Evolutionary conservation across 2,797 vertebrate genomes (phyloP).

Genomic region (Ptychadena robeensis): DNA sequence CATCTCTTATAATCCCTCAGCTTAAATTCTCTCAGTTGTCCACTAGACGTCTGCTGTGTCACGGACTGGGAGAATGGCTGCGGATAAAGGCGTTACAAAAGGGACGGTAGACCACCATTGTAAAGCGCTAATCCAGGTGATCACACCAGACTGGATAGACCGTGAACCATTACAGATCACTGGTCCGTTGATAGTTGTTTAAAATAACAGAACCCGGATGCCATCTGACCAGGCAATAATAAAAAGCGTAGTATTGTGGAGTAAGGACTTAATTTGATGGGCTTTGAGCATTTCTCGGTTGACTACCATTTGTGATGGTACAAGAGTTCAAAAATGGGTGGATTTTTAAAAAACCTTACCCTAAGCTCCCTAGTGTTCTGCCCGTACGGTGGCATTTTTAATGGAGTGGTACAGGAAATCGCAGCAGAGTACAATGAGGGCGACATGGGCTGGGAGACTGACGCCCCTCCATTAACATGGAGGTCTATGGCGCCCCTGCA

Average conservation of each 20-base stretch:
- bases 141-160: not conserved
- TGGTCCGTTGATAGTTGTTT: not conserved
- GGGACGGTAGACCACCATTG: not conserved
- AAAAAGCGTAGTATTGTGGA: not conserved
- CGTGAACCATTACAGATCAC: not conserved
- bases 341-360: too few relatives aligned
- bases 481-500: too few relatives aligned
- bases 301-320: too few relatives aligned
- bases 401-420: too few relatives aligned
- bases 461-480: too few relatives aligned
- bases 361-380: too few relatives aligned
- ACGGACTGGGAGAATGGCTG: slow-evolving; percentile 54
- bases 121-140: not conserved
- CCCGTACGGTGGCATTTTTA: too few relatives aligned
- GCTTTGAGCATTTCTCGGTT: not conserved
- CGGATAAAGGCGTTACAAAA: slow-evolving; percentile 64
- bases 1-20: slow-evolving; percentile 68
- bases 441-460: too few relatives aligned
- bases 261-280: too few relatives aligned
- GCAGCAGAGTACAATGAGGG: too few relatives aligned
- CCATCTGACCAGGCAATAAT: not conserved
- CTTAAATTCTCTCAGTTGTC: slow-evolving; percentile 68
- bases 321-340: too few relatives aligned
- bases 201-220: not conserved
- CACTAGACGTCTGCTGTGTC: slow-evolving; percentile 67